Evolutionary conservation across 2,888 invertebrate genomes (phyloP).

Genomic region (Meandrusa payeni): DNA sequence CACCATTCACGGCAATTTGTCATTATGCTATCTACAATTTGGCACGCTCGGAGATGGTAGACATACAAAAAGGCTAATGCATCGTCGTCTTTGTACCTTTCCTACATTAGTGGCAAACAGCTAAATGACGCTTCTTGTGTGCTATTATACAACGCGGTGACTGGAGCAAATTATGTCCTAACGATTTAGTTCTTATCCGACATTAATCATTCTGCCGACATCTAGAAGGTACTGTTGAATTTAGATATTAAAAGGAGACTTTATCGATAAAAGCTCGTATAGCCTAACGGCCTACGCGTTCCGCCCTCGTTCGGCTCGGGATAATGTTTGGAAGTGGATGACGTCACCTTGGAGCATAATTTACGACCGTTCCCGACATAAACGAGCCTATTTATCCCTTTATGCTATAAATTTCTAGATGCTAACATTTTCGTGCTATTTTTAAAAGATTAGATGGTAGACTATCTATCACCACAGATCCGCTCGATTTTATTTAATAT

Average conservation of each 20-base stretch:
- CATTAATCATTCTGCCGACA: constrained; percentile 13
- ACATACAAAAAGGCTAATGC: constrained; percentile 25
- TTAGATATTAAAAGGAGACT: constrained; percentile 12
- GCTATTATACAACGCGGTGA: neutral
- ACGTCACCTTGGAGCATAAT: constrained; percentile 15
- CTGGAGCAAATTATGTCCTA: constrained; percentile 5
- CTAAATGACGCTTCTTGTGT: constrained; percentile 23
- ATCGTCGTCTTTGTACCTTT: constrained; percentile 10
- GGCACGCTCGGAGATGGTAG: constrained; percentile 42
- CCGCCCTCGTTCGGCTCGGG: constrained; percentile 5
- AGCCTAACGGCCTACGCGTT: constrained; percentile 16
- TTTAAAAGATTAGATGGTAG: no score
- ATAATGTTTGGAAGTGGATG: constrained; percentile 11
- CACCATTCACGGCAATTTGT: constrained; percentile 35
- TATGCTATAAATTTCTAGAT: constrained; percentile 3
- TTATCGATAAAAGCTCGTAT: constrained; percentile 10
- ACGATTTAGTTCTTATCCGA: constrained; percentile 11
- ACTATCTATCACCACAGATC: no score
- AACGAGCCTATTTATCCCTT: constrained; percentile 8
- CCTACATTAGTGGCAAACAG: constrained; percentile 14
- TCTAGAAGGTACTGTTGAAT: constrained; percentile 2
- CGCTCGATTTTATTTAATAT: no score
- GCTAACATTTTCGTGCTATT: constrained; percentile 1
- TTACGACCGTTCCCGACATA: constrained; percentile 9
- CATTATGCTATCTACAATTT: constrained; percentile 53